phyloP scores from a whole-genome alignment of 2,113 vertebrate species.

The Bos taurus region DNA sequence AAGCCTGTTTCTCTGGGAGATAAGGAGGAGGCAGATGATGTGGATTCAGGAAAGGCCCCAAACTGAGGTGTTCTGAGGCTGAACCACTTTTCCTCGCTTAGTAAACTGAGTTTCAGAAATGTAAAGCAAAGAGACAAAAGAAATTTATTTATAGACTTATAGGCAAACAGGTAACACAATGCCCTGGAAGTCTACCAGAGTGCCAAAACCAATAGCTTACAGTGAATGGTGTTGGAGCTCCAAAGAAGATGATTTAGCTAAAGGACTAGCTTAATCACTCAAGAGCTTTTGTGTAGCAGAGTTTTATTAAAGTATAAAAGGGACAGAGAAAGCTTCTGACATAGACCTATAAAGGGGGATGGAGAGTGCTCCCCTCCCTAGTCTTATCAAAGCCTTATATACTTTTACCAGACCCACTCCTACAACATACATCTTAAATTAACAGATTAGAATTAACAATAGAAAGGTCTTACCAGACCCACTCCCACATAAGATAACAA shows the following conservation, averaged over 20 bases:
- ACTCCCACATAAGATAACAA: background rate
- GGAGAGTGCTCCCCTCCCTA: background rate
- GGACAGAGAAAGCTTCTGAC: background rate
- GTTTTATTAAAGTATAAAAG: background rate
- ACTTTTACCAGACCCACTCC: background rate
- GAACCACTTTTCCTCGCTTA: background rate
- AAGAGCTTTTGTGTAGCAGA: background rate
- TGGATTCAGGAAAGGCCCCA: background rate
- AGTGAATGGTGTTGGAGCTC: background rate
- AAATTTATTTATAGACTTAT: background rate
- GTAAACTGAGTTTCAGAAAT: background rate
- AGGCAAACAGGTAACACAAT: background rate
- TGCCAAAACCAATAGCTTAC: background rate
- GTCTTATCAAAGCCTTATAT: background rate
- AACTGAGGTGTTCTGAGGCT: background rate
- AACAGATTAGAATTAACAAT: background rate
- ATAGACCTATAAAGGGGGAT: background rate
- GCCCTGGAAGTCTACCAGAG: background rate
- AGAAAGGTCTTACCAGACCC: background rate
- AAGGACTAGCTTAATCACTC: background rate
- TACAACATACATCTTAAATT: background rate
- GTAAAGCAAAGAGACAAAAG: background rate
- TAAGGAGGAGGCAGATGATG: background rate
- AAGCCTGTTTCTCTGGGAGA: background rate
- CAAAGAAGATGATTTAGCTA: background rate